Evolutionary conservation across 1,140 invertebrate species (phyloP).

Genomic region (Acromyrmex echinatior): DNA sequence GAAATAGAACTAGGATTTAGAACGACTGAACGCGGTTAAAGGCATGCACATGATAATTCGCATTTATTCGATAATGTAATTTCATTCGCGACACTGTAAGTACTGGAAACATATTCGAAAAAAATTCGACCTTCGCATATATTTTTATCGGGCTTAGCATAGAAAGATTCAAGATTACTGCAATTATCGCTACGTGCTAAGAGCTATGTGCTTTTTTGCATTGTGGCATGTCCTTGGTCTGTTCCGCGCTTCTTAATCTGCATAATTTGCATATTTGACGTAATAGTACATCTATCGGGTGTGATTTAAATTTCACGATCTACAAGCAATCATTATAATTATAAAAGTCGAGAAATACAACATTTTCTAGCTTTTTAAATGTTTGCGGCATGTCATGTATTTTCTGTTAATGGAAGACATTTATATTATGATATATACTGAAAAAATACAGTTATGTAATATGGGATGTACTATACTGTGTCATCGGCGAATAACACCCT

Average conservation of each 20-base stretch:
- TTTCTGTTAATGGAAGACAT: slow-evolving; percentile 42
- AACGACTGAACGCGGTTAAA: not conserved
- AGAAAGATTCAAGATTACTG: slow-evolving; percentile 14
- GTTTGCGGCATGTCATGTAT: not conserved
- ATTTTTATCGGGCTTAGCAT: not conserved
- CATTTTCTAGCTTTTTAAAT: slow-evolving; percentile 20
- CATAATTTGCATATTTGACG: slow-evolving; percentile 52
- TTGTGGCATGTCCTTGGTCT: slow-evolving; percentile 30
- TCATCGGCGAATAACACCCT: slow-evolving; percentile 57
- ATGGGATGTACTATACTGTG: slow-evolving; percentile 18
- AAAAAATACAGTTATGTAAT: slow-evolving; percentile 44
- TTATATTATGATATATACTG: slow-evolving; percentile 42
- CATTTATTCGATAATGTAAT: not conserved
- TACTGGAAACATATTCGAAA: not conserved
- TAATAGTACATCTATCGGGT: slow-evolving; percentile 35
- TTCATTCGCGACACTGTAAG: not conserved
- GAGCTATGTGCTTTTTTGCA: slow-evolving; percentile 35
- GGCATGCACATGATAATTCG: not conserved
- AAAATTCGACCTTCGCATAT: not conserved
- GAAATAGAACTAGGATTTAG: not conserved
- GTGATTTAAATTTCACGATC: slow-evolving; percentile 19
- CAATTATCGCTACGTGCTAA: not conserved
- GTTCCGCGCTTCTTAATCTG: slow-evolving; percentile 43
- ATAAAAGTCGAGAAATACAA: not conserved
- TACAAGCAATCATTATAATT: slow-evolving; percentile 8